Base-by-base conservation (phyloP, 2,797 vertebrate genomes). In the Melanogrammus aeglefinus region DNA sequence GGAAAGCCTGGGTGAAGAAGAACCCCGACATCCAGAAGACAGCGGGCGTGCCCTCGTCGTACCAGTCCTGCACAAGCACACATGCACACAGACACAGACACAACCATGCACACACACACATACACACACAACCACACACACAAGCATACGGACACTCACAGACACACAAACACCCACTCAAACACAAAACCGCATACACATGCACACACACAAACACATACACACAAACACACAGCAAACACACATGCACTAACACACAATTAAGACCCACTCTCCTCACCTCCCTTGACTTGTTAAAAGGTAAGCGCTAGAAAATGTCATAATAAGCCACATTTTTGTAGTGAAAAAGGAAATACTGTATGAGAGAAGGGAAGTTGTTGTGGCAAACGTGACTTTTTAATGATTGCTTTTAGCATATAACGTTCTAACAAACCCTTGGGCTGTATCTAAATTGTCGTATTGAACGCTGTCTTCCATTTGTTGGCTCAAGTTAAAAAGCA, bases 1-100 rank as follows among this genome's bases (percentile, higher is more conserved):
- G 91, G 87, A 97, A 98, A 1, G 96, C 96, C 92, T 97, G 96
- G 1, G 96, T 97, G 93, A 97, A 98, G 94, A 97, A 97, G 91
- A 98, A 97, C 21, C 96, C 96, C 0, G 96, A 97, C 10, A 97
- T 86, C 96, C 96, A 97, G 89, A 96, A 97, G 2, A 95, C 92
- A 0, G 95, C 91, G 0, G 96, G 96, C 0, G 90, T 92, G 16
- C 95, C 95, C 0, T 92, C 76, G n/a, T 96, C 94, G 1, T 94
- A 95, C 96, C 97, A 97, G 35, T 91, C 91, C 96, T 97, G 80
- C 13, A 84, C 66, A 72, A 73, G 77, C 14, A 87, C n/a, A 13
- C 57, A 63, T n/a, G n/a, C 57, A 63, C 57, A 63, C 57, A 63
- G 21, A 63, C 44, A 51, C 47, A 51, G 4, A 21, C 18, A 51